phyloP scores from a whole-genome alignment of 2,888 invertebrate species.

The Eretmocerus hayati region DNA sequence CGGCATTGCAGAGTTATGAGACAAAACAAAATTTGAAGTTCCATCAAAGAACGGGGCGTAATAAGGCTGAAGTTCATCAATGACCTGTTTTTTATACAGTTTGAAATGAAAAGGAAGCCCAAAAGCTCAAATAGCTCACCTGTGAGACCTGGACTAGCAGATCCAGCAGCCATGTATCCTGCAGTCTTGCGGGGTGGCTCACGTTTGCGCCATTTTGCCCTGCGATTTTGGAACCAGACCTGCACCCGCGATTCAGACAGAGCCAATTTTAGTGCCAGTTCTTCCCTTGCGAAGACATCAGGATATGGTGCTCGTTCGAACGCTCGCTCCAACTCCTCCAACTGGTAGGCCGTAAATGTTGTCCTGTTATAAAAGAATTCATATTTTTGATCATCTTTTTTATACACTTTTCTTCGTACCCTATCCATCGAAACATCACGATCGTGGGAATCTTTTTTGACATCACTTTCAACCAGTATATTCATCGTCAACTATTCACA shows the following conservation, averaged over 20 bases:
- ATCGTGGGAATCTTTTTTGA: no score
- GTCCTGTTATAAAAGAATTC: constrained; percentile 57
- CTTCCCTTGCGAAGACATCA: constrained; percentile 91
- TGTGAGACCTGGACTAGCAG: constrained; percentile 39
- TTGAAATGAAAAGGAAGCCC: no score
- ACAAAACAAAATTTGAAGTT: no score
- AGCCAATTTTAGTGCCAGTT: constrained; percentile 82
- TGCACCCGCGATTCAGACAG: constrained; percentile 73
- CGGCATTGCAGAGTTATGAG: no score
- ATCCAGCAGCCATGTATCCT: constrained; percentile 46
- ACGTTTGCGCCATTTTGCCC: constrained; percentile 91
- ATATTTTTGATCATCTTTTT: no score
- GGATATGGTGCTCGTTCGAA: constrained; percentile 95
- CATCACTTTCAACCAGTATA: no score
- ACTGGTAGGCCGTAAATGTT: constrained; percentile 90
- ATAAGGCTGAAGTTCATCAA: no score
- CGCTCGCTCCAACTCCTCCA: constrained; percentile 87
- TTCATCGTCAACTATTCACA: no score
- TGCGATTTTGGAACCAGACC: constrained; percentile 85
- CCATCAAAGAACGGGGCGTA: no score
- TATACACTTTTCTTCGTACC: no score
- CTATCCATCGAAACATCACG: no score
- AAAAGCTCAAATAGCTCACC: constrained; percentile 27
- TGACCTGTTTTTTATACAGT: no score
- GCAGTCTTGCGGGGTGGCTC: constrained; percentile 87